phyloP scores from a whole-genome alignment of 2,797 vertebrate genomes.

The Coluber constrictor region DNA sequence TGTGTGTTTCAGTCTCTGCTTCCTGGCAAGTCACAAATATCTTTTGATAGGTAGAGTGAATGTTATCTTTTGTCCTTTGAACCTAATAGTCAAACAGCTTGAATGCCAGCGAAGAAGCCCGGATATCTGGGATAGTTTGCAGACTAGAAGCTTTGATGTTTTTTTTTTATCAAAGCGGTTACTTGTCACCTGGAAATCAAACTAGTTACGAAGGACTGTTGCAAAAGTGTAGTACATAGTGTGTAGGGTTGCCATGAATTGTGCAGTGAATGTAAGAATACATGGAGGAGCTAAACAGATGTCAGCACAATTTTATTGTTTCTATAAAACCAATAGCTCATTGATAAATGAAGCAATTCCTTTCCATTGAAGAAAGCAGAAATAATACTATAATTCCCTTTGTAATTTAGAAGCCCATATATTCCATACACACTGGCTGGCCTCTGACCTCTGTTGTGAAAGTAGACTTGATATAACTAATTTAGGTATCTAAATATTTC shows the following conservation, averaged over 20 bases:
- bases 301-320: neutral
- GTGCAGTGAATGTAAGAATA: neutral
- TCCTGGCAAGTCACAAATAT: neutral
- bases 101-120: neutral
- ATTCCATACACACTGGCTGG: neutral
- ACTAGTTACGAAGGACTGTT: neutral
- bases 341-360: neutral
- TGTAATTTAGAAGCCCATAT: neutral
- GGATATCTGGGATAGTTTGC: neutral
- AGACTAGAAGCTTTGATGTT: neutral
- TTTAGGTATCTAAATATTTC: conserved; percentile 6
- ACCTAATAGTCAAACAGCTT: neutral
- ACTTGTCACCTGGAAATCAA: neutral
- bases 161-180: neutral
- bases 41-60: neutral
- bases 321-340: neutral
- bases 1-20: neutral
- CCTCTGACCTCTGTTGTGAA: neutral
- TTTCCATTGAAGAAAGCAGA: neutral
- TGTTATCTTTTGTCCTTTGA: neutral
- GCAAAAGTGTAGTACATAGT: neutral
- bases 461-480: neutral
- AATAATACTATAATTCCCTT: neutral
- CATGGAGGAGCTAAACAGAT: neutral
- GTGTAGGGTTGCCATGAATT: neutral